Conservation (phyloP, 2,888 invertebrate species). For the Nomada hirtipes region DNA sequence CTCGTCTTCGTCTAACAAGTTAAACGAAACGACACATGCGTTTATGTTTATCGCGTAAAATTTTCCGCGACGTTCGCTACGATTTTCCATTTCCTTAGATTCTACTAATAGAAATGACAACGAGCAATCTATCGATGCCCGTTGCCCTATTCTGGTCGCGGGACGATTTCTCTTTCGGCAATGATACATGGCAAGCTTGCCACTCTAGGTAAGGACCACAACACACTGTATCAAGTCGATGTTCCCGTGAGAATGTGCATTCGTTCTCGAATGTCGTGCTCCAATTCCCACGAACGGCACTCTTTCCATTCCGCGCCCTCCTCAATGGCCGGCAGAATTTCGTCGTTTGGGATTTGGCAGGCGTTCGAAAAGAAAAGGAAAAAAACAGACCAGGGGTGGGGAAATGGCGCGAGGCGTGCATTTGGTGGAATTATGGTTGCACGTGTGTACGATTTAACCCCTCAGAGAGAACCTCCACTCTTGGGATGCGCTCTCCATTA, state of each 20-base stretch:
- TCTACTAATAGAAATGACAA: no score
- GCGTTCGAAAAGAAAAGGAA: not conserved
- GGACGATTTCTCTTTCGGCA: conserved; percentile 6
- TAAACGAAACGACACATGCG: no score
- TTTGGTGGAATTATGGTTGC: not conserved
- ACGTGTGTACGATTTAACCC: no score
- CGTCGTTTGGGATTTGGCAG: not conserved
- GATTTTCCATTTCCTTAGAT: no score
- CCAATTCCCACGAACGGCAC: conserved; percentile 54
- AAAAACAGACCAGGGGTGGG: not conserved
- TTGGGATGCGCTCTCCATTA: not conserved
- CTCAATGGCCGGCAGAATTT: conserved; percentile 25
- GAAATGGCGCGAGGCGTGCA: not conserved
- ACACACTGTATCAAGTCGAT: conserved; percentile 28
- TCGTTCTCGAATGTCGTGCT: conserved; percentile 55
- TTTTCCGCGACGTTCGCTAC: no score
- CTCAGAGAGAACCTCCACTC: no score
- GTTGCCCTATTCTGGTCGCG: not conserved
- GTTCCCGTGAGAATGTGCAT: conserved; percentile 59
- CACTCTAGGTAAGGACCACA: conserved; percentile 58
- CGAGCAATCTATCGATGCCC: conserved; percentile 2
- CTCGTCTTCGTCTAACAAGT: no score
- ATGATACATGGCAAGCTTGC: conserved; percentile 47
- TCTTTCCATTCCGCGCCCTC: conserved; percentile 29
- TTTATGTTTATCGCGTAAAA: no score